Evolutionary conservation across 2,113 vertebrate species (phyloP).

Genomic region (Solenodon paradoxus): DNA sequence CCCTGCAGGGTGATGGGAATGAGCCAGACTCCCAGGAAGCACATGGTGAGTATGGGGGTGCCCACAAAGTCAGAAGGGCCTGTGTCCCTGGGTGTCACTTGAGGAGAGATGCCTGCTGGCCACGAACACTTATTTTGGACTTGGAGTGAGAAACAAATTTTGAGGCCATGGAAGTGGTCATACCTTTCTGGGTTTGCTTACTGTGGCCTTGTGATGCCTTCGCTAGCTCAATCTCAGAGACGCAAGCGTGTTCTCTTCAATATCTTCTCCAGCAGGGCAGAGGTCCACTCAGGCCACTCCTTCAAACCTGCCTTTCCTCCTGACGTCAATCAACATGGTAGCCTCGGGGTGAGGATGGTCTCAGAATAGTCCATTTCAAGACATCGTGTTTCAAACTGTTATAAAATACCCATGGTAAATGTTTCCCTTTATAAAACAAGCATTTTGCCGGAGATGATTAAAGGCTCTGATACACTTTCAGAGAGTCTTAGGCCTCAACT

Average conservation of each 20-base stretch:
- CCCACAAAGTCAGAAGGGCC: neutral
- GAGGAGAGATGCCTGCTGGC: neutral
- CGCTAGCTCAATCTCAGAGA: neutral
- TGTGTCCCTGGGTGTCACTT: too few species aligned
- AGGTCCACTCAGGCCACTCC: neutral
- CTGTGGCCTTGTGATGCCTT: too few species aligned
- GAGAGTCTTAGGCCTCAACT: neutral
- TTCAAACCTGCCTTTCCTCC: too few species aligned
- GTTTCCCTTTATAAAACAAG: neutral
- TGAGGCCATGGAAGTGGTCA: neutral
- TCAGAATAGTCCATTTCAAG: neutral
- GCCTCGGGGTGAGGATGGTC: neutral
- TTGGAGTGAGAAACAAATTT: neutral
- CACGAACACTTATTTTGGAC: neutral
- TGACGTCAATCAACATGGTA: too few species aligned
- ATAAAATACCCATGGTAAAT: neutral
- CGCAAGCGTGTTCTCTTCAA: neutral
- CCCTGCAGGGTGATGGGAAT: neutral
- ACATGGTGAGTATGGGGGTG: accelerated
- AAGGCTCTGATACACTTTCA: neutral
- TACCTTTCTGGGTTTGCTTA: neutral
- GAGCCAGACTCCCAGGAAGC: neutral
- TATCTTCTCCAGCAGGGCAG: accelerated
- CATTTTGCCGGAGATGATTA: neutral
- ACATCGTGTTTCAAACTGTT: neutral